These are phyloP conservation scores for Coenonympha arcania DNA, from an alignment of 2,888 invertebrate genomes.

Conservation along the genomic window DNA sequence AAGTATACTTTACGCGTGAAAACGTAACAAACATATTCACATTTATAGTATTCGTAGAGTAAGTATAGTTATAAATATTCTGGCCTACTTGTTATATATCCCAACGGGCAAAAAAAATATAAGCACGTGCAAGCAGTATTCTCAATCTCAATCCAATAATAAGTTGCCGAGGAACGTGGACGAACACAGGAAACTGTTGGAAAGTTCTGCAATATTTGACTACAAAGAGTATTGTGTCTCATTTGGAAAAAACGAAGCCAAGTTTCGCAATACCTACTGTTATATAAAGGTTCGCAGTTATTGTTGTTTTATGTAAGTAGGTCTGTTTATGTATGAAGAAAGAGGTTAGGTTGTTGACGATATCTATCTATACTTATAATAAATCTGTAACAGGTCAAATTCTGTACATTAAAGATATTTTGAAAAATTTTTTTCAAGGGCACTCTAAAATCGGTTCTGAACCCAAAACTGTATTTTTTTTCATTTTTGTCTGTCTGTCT, in stretches of 20 bases:
- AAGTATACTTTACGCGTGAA: no score
- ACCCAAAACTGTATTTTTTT: no score
- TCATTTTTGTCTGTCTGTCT: no score
- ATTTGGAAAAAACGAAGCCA: not conserved
- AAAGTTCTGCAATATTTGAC: constrained; percentile 4
- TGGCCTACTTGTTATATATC: no score
- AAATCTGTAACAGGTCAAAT: no score
- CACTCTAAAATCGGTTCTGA: no score
- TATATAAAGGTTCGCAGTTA: constrained; percentile 11
- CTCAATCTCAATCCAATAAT: not conserved
- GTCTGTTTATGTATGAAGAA: constrained; percentile 15
- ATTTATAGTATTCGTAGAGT: no score
- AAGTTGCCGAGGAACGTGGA: not conserved
- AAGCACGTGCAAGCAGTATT: not conserved
- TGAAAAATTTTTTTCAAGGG: no score
- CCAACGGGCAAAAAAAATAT: not conserved
- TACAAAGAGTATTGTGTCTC: not conserved
- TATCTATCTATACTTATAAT: no score
- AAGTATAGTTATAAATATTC: no score
- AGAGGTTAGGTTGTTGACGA: constrained; percentile 16
- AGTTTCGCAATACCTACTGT: constrained; percentile 5
- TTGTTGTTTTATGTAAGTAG: constrained; percentile 23
- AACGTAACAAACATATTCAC: no score
- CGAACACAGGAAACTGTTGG: not conserved
- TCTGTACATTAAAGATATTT: no score